Evolutionary conservation across 2,888 invertebrate genomes (phyloP).

Genomic region (Odiellus spinosus): DNA sequence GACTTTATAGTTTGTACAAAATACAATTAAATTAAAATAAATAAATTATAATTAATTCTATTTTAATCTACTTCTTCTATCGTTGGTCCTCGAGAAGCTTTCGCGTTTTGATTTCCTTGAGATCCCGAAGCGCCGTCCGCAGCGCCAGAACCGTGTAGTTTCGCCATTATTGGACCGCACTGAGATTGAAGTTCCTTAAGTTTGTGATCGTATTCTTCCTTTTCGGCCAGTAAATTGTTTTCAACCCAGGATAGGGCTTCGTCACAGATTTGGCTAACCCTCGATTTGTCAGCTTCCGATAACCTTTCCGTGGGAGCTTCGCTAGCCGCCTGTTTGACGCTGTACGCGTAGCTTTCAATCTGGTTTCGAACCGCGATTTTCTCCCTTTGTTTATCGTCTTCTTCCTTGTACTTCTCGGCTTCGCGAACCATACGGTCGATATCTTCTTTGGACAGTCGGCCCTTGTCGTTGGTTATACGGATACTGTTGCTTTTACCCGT

Average conservation of each 20-base stretch:
- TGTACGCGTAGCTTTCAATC: too few species aligned
- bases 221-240: slow-evolving; percentile 54
- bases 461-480: too few species aligned
- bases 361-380: slow-evolving; percentile 52
- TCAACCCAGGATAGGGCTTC: slow-evolving; percentile 65
- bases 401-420: slow-evolving; percentile 57
- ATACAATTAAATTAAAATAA: too few species aligned
- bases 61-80: not conserved
- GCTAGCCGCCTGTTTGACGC: slow-evolving; percentile 48
- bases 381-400: slow-evolving; percentile 52
- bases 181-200: slow-evolving; percentile 55
- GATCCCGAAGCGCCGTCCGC: slow-evolving; percentile 1
- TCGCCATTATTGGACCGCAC: slow-evolving; percentile 60
- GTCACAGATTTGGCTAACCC: slow-evolving; percentile 36
- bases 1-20: too few species aligned
- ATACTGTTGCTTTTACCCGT: too few species aligned
- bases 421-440: slow-evolving; percentile 70
- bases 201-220: too few species aligned
- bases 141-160: slow-evolving; percentile 21
- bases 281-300: too few species aligned
- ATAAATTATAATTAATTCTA: too few species aligned
- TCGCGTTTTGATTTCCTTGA: slow-evolving; percentile 5
- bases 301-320: slow-evolving; percentile 31
- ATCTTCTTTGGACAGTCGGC: too few species aligned
- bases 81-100: not conserved